Evolutionary conservation across 2,797 vertebrate genomes (phyloP).

Genomic region (Heliangelus exortis): DNA sequence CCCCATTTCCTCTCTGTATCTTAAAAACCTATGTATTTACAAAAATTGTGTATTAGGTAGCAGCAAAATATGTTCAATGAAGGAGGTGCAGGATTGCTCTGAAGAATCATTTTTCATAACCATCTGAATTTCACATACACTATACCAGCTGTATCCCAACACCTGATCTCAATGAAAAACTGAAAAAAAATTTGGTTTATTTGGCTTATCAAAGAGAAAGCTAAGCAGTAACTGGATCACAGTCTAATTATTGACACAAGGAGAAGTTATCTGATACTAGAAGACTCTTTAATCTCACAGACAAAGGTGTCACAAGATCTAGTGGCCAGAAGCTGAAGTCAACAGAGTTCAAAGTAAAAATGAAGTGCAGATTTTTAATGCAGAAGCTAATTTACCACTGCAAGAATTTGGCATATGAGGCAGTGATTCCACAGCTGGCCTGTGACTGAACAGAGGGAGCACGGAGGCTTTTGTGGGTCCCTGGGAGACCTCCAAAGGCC

Average conservation of each 20-base stretch:
- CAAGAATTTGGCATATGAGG: neutral
- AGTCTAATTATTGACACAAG: neutral
- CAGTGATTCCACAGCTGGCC: neutral
- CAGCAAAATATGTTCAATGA: neutral
- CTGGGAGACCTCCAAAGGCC: neutral
- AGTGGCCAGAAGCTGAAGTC: neutral
- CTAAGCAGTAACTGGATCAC: slow-evolving; percentile 18
- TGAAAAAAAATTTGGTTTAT: neutral
- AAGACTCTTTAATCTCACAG: neutral
- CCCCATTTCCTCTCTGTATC: neutral
- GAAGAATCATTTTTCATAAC: neutral
- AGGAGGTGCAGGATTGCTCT: neutral
- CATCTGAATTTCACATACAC: neutral
- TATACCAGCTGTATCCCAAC: neutral
- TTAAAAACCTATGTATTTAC: neutral
- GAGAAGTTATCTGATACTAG: neutral
- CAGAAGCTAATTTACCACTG: neutral
- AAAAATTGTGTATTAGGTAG: neutral
- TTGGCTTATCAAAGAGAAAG: slow-evolving; percentile 23
- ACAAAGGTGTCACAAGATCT: neutral
- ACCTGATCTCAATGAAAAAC: slow-evolving; percentile 22
- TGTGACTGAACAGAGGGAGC: neutral
- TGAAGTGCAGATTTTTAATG: neutral
- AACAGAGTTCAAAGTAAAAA: neutral
- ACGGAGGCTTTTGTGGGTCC: accelerated